Conservation (phyloP, 1,140 invertebrate genomes). For the Dreissena polymorpha region DNA sequence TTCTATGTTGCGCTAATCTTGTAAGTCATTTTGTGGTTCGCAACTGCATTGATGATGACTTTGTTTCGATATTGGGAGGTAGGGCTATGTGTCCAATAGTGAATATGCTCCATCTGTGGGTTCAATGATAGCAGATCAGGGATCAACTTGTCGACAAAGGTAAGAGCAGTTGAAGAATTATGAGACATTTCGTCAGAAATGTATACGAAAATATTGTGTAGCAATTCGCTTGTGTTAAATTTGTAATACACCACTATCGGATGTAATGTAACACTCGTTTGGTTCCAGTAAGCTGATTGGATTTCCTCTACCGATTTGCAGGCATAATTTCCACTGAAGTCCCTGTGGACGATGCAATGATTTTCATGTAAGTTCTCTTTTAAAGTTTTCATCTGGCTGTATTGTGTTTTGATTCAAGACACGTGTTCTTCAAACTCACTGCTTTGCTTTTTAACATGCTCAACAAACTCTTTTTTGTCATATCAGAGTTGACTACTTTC, state of each 20-base stretch:
- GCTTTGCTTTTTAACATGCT: constrained; percentile 4
- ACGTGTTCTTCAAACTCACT: constrained; percentile 47
- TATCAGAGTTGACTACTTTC: constrained; percentile 16
- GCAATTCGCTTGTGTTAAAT: neutral
- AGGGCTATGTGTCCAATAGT: constrained; percentile 55
- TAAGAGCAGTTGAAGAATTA: constrained; percentile 33
- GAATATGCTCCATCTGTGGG: constrained; percentile 10
- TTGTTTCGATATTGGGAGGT: constrained; percentile 56
- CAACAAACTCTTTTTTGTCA: constrained; percentile 28
- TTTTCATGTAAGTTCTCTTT: constrained; percentile 44
- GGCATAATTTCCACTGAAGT: too few relatives aligned
- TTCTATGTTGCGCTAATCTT: constrained; percentile 11
- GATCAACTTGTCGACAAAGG: constrained; percentile 44
- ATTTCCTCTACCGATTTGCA: too few relatives aligned
- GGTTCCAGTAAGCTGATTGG: constrained; percentile 28
- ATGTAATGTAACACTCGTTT: constrained; percentile 49
- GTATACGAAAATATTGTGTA: constrained; percentile 44
- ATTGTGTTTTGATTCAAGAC: constrained; percentile 21
- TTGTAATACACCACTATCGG: constrained; percentile 50
- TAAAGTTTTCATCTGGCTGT: too few relatives aligned
- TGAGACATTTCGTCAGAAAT: constrained; percentile 48
- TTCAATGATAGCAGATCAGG: constrained; percentile 11
- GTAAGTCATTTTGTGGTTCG: constrained; percentile 11
- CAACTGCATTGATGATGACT: constrained; percentile 45
- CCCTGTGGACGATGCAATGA: constrained; percentile 37